phyloP scores from a whole-genome alignment of 2,113 vertebrate species.

The Vulpes vulpes region DNA sequence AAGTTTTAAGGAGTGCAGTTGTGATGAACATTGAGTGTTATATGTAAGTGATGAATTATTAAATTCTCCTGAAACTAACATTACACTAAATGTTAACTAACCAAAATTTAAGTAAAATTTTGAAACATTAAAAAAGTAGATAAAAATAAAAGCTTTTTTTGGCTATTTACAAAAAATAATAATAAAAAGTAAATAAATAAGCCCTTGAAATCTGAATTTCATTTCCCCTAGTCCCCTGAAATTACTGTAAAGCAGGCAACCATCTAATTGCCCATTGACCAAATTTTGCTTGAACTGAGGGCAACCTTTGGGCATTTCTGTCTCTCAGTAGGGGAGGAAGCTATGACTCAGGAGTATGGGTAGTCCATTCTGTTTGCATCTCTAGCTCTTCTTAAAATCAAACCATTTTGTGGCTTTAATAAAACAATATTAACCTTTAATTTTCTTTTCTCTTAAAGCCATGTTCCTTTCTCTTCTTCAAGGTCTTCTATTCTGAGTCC shows the following conservation, averaged over 20 bases:
- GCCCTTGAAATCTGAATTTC: background rate
- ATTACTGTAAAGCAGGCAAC: background rate
- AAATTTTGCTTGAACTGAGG: background rate
- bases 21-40: background rate
- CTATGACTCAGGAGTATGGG: background rate
- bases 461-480: background rate
- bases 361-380: background rate
- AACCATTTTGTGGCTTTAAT: background rate
- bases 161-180: background rate
- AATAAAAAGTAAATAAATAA: background rate
- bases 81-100: background rate
- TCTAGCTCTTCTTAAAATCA: constrained; percentile 27
- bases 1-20: background rate
- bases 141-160: background rate
- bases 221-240: background rate
- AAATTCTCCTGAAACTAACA: background rate
- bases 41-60: background rate
- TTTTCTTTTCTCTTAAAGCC: background rate
- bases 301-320: background rate
- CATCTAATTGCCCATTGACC: background rate
- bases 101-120: background rate
- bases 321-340: background rate
- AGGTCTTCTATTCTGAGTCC: background rate
- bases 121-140: background rate
- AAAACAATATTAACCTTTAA: background rate